Base-by-base conservation (phyloP, 2,113 vertebrate species). In the Chloebia gouldiae region DNA sequence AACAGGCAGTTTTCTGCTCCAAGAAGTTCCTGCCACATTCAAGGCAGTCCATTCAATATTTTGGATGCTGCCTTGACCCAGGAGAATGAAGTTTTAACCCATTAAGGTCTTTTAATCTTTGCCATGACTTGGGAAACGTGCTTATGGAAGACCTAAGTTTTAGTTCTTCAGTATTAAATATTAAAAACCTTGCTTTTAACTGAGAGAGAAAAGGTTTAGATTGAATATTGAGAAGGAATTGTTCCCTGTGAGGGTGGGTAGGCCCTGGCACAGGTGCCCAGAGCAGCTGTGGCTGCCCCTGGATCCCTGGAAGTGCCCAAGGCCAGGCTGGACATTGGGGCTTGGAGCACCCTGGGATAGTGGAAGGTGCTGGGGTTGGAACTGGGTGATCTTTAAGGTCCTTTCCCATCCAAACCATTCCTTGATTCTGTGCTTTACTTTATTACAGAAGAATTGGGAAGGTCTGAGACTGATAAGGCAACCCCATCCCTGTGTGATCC, bases 241-340 rank as follows among this genome's bases (percentile, higher is more conserved):
- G 0, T 19, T 35, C 11, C 25, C 47, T 76, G 14, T 0, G 40
- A 69, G 70, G 35, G 3, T 68, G n/a, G 7, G 1, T 0, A 75
- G 19, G 28, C 10, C 15, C 53, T 60, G 54, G 70, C n/a, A n/a
- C n/a, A n/a, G n/a, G n/a, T n/a, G n/a, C n/a, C n/a, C n/a, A n/a
- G n/a, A n/a, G n/a, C 0, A 82, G 47, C 39, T 82, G 54, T 19
- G 61, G 24, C 37, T 81, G 45, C 24, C 20, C 39, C n/a, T 56
- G 60, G 50, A 47, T 47, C 70, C n/a, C 40, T 76, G n/a, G 30
- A 0, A 69, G 3, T 49, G 47, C 0, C 25, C 70, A 54, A 54
- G 35, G 12, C 30, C 40, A 28, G 47, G 40, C 0, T 69, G 79
- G 60, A 45, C 0, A 0, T 0, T 24, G 56, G 13, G 19, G 13